Evolutionary conservation across 2,888 invertebrate species (phyloP).

Genomic region (Eilema griseolum): DNA sequence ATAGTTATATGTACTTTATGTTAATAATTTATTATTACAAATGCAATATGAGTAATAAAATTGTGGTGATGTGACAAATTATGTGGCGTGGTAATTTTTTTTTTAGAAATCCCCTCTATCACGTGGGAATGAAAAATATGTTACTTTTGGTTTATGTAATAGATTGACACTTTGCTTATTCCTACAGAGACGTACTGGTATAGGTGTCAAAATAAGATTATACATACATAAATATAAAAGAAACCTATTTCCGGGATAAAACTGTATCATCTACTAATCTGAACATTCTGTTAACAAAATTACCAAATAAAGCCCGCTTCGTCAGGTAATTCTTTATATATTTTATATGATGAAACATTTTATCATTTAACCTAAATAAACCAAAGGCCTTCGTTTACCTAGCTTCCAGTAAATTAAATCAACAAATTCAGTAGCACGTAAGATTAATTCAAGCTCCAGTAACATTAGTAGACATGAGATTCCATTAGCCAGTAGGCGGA

Average conservation of each 20-base stretch:
- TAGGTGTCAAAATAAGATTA: too few relatives aligned
- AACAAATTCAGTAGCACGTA: neutral
- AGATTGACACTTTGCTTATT: neutral
- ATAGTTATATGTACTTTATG: constrained; percentile 34
- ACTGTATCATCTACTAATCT: neutral
- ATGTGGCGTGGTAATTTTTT: too few relatives aligned
- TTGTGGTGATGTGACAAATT: neutral
- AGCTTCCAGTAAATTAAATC: neutral
- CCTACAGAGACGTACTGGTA: neutral
- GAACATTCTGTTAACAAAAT: neutral
- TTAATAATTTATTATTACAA: constrained; percentile 29
- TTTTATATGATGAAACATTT: neutral
- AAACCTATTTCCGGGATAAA: too few relatives aligned
- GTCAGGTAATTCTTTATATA: neutral
- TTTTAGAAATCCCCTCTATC: too few relatives aligned
- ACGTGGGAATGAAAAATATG: too few relatives aligned
- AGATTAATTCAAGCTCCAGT: constrained; percentile 6
- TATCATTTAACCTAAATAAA: neutral
- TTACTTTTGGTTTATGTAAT: too few relatives aligned
- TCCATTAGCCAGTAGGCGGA: constrained; percentile 17
- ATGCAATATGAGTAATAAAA: constrained; percentile 2
- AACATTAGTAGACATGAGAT: constrained; percentile 13
- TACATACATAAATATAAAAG: too few relatives aligned
- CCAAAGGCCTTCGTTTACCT: neutral
- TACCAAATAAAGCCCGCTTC: neutral